Evolutionary conservation across 2,888 invertebrate genomes (phyloP).

Genomic region (Orthosia gothica): DNA sequence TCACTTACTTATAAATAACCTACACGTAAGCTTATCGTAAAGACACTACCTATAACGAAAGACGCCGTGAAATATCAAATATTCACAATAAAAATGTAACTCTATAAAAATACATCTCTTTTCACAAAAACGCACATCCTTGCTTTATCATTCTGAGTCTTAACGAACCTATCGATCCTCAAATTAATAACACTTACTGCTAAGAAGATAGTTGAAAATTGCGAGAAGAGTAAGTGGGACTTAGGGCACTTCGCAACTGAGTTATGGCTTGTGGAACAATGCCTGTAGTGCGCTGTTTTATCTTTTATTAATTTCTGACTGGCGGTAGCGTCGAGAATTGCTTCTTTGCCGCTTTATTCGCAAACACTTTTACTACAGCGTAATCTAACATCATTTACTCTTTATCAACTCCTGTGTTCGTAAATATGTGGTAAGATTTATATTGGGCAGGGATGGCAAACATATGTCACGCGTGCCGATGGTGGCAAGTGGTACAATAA

Average conservation of each 20-base stretch:
- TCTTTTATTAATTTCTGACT: neutral
- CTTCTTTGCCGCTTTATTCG: neutral
- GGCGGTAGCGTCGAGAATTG: neutral
- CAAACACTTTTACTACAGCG: neutral
- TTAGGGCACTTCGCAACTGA: constrained; percentile 8
- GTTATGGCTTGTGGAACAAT: neutral
- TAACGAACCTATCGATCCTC: constrained; percentile 56
- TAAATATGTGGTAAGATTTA: too few species aligned
- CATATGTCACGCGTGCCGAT: too few species aligned
- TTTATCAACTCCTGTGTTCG: too few species aligned
- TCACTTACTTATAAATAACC: constrained; percentile 19
- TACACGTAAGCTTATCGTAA: constrained; percentile 45
- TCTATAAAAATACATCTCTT: constrained; percentile 80
- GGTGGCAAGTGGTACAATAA: too few species aligned
- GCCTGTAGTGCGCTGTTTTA: neutral
- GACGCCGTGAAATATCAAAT: constrained; percentile 69
- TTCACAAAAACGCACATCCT: constrained; percentile 63
- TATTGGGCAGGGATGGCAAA: too few species aligned
- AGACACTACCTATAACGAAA: constrained; percentile 60
- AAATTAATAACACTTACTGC: constrained; percentile 66
- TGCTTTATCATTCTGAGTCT: constrained; percentile 61
- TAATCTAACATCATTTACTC: too few species aligned
- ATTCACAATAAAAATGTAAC: constrained; percentile 70
- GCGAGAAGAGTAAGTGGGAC: constrained; percentile 31
- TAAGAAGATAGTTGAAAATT: constrained; percentile 42